Evolutionary conservation across 1,140 invertebrate genomes (phyloP).

Genomic region (Orchestia grillus): DNA sequence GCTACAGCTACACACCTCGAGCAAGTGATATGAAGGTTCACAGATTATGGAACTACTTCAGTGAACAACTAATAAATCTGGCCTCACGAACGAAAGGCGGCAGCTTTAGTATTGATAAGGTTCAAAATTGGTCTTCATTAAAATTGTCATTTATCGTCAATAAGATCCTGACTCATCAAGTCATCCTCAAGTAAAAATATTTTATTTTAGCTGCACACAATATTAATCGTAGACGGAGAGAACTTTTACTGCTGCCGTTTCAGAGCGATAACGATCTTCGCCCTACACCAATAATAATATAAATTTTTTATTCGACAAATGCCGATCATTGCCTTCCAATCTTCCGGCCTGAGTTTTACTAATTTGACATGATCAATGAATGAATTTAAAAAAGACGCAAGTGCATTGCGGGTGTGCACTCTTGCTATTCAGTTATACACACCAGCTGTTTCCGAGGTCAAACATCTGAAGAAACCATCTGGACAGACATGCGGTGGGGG

Average conservation of each 20-base stretch:
- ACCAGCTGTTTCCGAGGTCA: slow-evolving; percentile 53
- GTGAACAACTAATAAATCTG: too few species aligned
- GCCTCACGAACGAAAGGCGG: too few species aligned
- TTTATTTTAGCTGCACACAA: neutral
- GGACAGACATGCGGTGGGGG: neutral
- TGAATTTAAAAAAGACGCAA: neutral
- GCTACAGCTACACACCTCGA: too few species aligned
- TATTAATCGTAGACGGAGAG: neutral
- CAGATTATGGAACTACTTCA: too few species aligned
- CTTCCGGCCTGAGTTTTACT: neutral
- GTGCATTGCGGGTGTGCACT: slow-evolving; percentile 36
- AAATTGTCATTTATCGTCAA: neutral
- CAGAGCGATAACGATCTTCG: neutral
- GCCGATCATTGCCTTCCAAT: neutral
- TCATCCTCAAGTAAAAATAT: neutral
- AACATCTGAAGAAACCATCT: slow-evolving; percentile 41
- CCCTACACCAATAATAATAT: neutral
- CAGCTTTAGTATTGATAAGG: too few species aligned
- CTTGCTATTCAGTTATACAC: neutral
- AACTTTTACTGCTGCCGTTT: neutral
- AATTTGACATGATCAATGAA: slow-evolving; percentile 19
- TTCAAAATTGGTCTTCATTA: neutral
- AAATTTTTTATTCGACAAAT: neutral
- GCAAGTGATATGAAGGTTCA: too few species aligned
- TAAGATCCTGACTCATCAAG: neutral